Evolutionary conservation across 23 tunicate genomes (phyloP), one percentile per base, ranked within the genome.

Genomic region (Phallusia fumigata): DNA sequence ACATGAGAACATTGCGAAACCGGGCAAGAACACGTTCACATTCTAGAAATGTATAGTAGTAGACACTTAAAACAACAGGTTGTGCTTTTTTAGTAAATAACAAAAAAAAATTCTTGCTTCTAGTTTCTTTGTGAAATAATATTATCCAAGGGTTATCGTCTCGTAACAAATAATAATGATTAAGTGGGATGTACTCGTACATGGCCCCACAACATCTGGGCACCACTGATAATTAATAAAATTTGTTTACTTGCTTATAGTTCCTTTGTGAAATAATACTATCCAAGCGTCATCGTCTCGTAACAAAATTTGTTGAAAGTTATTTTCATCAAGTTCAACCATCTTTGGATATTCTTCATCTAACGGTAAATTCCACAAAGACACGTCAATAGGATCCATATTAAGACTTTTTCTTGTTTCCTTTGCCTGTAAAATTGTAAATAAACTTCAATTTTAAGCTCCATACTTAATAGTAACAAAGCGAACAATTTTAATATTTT

Each of bases 111-210:
- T n/a, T n/a, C 91, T 53, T 75, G 44, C 49, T 53, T 19, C 81
- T 19, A 28, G 64, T 82, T 11, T 36, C 86, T 76, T 65, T 76
- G 65, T 78, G 40, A 47, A 94, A 36, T 19, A 94, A 64, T 5
- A 94, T 88, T 26, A 94, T 86, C 98, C 98, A 94, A n/a, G 87
- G 90, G 75, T 94, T 95, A 0, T 58, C 77, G 18, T 33, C 31
- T 53, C 52, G 33, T 74, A 89, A 19, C n/a, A 94, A 87, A 73
- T n/a, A n/a, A n/a, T n/a, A n/a, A n/a, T n/a, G n/a, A n/a, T n/a
- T n/a, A n/a, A n/a, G n/a, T n/a, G n/a, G n/a, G n/a, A n/a, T n/a
- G n/a, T n/a, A n/a, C n/a, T n/a, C n/a, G n/a, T n/a, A n/a, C n/a
- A n/a, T n/a, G n/a, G n/a, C n/a, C n/a, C n/a, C n/a, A n/a, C n/a